A percentile compares a stretch with the other conserved stretches of the same genome.
phyloP scores from a whole-genome alignment of 2,113 vertebrate species.

The Phylloscopus trochiloides region DNA sequence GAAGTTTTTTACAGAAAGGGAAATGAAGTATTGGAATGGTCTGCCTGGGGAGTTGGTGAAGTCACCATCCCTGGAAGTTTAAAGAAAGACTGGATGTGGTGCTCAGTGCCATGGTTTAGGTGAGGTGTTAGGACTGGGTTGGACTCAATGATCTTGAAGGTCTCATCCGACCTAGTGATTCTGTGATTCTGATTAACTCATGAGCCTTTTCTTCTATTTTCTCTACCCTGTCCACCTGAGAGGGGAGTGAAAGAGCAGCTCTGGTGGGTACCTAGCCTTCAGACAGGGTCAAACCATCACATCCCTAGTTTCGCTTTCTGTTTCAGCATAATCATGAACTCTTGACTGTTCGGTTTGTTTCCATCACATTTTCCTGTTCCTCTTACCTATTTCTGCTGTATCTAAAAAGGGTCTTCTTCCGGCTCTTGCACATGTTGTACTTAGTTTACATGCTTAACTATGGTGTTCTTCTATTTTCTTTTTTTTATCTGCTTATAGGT shows the following conservation, averaged over 20 bases:
- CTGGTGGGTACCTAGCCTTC: background rate
- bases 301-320: background rate
- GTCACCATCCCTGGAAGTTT: background rate
- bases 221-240: background rate
- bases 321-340: background rate
- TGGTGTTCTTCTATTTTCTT: background rate
- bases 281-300: background rate
- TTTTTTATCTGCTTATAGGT: background rate
- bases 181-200: background rate
- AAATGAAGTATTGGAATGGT: background rate
- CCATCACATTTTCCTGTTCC: background rate
- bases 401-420: background rate
- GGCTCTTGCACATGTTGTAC: background rate
- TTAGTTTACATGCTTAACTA: background rate
- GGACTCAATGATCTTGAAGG: background rate
- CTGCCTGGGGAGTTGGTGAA: background rate
- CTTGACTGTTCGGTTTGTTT: background rate
- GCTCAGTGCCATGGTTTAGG: accelerated
- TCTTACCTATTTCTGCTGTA: background rate
- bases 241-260: background rate
- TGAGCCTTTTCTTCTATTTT: background rate
- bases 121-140: background rate
- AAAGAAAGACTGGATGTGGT: background rate
- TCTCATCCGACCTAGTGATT: background rate
- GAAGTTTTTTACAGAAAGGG: background rate